These are phyloP conservation scores for Callimorpha dominula DNA, from an alignment of 2,888 invertebrate species.

Conservation along the genomic window DNA sequence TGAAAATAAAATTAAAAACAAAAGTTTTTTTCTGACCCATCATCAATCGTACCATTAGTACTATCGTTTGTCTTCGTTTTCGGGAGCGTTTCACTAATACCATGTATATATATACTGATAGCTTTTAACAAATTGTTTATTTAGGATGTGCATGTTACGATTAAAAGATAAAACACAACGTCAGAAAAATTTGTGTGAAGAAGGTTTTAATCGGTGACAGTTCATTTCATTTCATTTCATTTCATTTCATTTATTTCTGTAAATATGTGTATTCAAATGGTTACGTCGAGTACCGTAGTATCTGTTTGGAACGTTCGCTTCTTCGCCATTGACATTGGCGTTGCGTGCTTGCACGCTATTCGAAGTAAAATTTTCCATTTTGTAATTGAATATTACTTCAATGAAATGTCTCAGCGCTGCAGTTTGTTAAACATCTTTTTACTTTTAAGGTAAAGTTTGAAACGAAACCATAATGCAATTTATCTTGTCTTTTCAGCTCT, in stretches of 20 bases:
- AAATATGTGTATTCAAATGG: conserved; percentile 53
- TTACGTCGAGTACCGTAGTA: conserved; percentile 33
- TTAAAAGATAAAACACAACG: conserved; percentile 29
- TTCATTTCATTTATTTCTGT: too few relatives aligned
- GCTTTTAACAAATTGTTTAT: background rate
- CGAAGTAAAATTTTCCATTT: conserved; percentile 67
- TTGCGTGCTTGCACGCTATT: conserved; percentile 73
- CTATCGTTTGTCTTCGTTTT: too few relatives aligned
- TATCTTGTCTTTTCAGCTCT: background rate
- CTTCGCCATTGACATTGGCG: conserved; percentile 74
- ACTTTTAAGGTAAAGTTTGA: background rate
- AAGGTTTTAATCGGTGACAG: conserved; percentile 46
- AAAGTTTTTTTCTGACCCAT: too few relatives aligned
- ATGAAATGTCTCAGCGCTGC: conserved; percentile 58
- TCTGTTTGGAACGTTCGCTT: conserved; percentile 38
- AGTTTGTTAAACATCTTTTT: background rate
- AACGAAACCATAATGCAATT: background rate
- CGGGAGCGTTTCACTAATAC: too few relatives aligned
- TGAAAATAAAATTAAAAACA: too few relatives aligned
- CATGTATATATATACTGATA: background rate
- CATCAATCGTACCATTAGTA: too few relatives aligned
- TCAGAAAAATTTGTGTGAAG: conserved; percentile 33
- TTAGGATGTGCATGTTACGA: conserved; percentile 9
- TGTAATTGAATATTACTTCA: conserved; percentile 77
- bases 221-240: too few relatives aligned